Base-by-base conservation (phyloP, 2,113 vertebrate species). In the Rattus rattus region DNA sequence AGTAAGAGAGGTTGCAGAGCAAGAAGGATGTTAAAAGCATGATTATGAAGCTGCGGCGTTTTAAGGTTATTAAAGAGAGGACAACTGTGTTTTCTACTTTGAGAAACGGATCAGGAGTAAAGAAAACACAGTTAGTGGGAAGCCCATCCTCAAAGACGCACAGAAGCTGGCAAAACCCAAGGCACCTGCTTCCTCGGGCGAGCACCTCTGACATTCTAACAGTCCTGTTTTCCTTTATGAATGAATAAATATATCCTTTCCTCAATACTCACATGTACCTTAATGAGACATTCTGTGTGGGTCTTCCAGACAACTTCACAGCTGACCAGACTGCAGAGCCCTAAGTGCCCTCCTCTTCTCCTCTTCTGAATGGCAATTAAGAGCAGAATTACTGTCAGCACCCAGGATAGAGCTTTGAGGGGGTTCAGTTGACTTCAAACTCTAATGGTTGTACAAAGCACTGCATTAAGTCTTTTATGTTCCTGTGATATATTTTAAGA, bases 401-500 rank as follows among this genome's bases (percentile, higher is more conserved):
- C n/a, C 96, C 63, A 91, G 91, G 87, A 96, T 69, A 95, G 89
- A 96, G 77, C 83, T 94, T 14, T 87, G 91, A 98, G 96, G 94
- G 95, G 97, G 96, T 96, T 97, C 95, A 95, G 97, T 97, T 98
- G 97, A 97, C 95, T 97, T 96, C 95, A 94, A 77, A 93, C 87
- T 97, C 94, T 97, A 98, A 97, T 97, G 94, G 87, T 49, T 97
- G 63, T 83, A 97, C 96, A 98, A 98, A 97, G 97, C 97, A 94
- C 92, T 85, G 77, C 95, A 97, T 97, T 98, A 97, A 97, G 96
- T 96, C 97, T 97, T 97, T 98, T 98, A 97, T 97, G 96, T 93
- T 98, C 79, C 85, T 1, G 47, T 97, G 96, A 98, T 98, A 91
- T 97, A 98, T 98, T 98, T 98, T 97, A 98, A 96, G 97, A 98